Percentiles rank a stretch among this genome's conserved stretches.
Evolutionary conservation across 2,113 vertebrate genomes (phyloP).

Genomic region (Gobio gobio): DNA sequence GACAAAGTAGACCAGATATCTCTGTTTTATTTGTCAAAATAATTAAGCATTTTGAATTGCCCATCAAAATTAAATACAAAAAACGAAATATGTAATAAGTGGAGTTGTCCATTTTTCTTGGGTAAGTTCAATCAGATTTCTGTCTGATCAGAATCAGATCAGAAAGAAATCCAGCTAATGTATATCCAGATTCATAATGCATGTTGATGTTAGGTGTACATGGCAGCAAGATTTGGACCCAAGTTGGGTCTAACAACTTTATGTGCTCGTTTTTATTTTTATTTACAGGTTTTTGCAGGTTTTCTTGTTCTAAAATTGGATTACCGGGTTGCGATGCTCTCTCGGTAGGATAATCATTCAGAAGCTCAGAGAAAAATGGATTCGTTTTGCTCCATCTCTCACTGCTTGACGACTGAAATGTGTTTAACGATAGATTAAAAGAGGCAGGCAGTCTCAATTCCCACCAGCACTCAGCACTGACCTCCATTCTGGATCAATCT

Average conservation of each 20-base stretch:
- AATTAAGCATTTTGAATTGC: neutral
- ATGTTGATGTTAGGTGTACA: neutral
- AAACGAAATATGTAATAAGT: too few relatives aligned
- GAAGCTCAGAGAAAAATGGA: slow-evolving; percentile 8
- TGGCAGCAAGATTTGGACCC: neutral
- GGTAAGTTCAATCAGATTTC: too few relatives aligned
- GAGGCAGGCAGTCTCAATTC: slow-evolving; percentile 39
- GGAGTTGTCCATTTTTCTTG: too few relatives aligned
- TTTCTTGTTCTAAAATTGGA: neutral
- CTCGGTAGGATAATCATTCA: slow-evolving; percentile 7
- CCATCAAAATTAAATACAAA: too few relatives aligned
- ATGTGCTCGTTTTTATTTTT: neutral
- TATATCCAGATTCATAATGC: neutral
- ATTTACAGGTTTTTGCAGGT: neutral
- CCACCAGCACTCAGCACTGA: slow-evolving; percentile 29
- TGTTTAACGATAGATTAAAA: slow-evolving; percentile 50
- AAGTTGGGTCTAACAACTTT: neutral
- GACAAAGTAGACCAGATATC: neutral
- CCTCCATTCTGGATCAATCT: slow-evolving; percentile 53
- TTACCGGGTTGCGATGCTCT: neutral
- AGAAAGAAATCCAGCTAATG: neutral
- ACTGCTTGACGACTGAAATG: slow-evolving; percentile 21
- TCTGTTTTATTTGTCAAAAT: neutral
- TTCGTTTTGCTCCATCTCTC: slow-evolving; percentile 5
- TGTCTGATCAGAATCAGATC: too few relatives aligned